These are phyloP conservation scores for Lasioglossum zephyrum DNA, from an alignment of 2,888 invertebrate species.

Conservation along the genomic window DNA sequence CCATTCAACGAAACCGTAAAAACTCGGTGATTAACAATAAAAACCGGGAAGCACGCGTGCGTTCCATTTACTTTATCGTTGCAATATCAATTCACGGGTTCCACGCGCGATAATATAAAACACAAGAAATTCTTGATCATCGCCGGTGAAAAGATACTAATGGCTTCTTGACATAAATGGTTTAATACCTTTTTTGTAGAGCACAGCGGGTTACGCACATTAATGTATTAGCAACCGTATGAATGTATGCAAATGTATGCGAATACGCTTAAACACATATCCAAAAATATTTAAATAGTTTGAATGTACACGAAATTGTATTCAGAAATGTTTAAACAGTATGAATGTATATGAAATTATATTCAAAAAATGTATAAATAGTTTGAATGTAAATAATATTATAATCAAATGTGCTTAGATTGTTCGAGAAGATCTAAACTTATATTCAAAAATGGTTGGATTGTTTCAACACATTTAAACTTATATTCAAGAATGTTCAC, in stretches of 20 bases:
- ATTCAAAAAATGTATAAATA: too few species aligned
- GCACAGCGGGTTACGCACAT: not conserved
- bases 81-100: not conserved
- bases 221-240: not conserved
- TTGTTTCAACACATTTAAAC: too few species aligned
- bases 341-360: too few species aligned
- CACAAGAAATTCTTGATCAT: slow-evolving; percentile 24
- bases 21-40: slow-evolving; percentile 6
- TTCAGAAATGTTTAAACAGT: too few species aligned
- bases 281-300: too few species aligned
- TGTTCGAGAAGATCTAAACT: too few species aligned
- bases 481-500: too few species aligned
- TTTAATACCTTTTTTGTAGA: not conserved
- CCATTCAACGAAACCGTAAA: slow-evolving; percentile 16
- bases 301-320: too few species aligned
- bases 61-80: slow-evolving; percentile 11
- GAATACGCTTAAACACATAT: too few species aligned
- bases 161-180: slow-evolving; percentile 42
- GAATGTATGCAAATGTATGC: not conserved
- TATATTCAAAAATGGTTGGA: too few species aligned
- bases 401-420: too few species aligned
- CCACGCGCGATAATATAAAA: not conserved
- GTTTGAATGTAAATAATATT: too few species aligned
- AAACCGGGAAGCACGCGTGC: slow-evolving; percentile 6
- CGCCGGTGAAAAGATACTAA: slow-evolving; percentile 31